A percentile compares a stretch with the other conserved stretches of the same genome.
Conservation (phyloP, 2,113 vertebrate species). For the Tretioscincus oriximinensis region DNA sequence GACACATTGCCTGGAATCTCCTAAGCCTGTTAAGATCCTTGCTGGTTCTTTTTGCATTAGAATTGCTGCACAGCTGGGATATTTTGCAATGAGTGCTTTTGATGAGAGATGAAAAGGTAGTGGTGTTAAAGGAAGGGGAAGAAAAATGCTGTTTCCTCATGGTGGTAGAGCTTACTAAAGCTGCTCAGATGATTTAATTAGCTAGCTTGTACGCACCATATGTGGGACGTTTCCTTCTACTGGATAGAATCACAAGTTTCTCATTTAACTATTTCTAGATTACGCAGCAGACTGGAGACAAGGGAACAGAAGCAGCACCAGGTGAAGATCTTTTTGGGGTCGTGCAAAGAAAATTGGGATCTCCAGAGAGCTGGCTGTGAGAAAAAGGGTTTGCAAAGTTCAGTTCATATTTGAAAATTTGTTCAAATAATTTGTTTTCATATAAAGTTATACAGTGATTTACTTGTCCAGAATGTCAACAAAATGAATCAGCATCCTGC, state of each 20-base stretch:
- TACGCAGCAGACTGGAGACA: slow-evolving; percentile 30
- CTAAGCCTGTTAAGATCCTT: slow-evolving; percentile 57
- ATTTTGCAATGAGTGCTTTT: slow-evolving; percentile 32
- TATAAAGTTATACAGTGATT: too few species aligned
- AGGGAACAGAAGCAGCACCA: too few species aligned
- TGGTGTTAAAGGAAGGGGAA: not conserved
- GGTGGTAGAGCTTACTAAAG: slow-evolving; percentile 1
- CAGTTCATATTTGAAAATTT: too few species aligned
- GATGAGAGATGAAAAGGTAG: slow-evolving; percentile 4
- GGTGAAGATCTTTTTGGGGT: too few species aligned
- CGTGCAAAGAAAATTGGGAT: not conserved
- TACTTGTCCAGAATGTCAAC: too few species aligned
- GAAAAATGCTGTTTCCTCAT: slow-evolving; percentile 16
- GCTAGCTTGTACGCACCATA: not conserved
- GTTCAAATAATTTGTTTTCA: too few species aligned
- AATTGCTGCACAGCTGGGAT: slow-evolving; percentile 48
- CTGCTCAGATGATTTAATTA: slow-evolving; percentile 6
- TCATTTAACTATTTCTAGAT: slow-evolving; percentile 26
- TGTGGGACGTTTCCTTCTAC: not conserved
- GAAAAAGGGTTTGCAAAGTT: too few species aligned
- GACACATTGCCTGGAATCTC: slow-evolving; percentile 47
- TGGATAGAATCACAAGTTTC: slow-evolving; percentile 28
- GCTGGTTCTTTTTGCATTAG: slow-evolving; percentile 42
- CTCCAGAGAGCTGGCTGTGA: not conserved
- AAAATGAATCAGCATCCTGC: too few species aligned